A percentile compares a stretch with the other conserved stretches of the same genome.
These are phyloP conservation scores for Argyresthia goedartella DNA, from an alignment of 2,888 invertebrate genomes.

Conservation along the genomic window DNA sequence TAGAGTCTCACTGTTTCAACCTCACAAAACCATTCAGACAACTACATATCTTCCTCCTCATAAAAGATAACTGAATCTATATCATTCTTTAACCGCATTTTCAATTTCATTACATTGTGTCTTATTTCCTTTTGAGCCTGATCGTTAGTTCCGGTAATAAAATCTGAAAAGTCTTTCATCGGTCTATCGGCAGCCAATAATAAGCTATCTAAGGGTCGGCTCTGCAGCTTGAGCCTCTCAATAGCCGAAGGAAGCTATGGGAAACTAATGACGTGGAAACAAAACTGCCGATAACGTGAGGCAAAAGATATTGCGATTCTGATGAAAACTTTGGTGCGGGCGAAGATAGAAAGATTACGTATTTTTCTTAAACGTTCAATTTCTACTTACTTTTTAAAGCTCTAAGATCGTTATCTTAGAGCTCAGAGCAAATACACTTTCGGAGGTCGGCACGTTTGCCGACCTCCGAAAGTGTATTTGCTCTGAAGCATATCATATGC, in stretches of 20 bases:
- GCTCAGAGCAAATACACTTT: too few relatives aligned
- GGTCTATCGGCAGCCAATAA: constrained; percentile 22
- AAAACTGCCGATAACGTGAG: constrained; percentile 41
- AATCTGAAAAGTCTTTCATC: constrained; percentile 5
- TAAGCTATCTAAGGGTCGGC: constrained; percentile 35
- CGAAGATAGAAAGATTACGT: not conserved
- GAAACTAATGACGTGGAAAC: constrained; percentile 59
- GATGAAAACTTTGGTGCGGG: not conserved
- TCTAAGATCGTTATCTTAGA: too few relatives aligned
- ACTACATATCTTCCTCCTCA: not conserved
- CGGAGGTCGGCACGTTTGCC: too few relatives aligned
- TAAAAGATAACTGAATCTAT: not conserved
- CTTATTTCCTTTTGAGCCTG: not conserved
- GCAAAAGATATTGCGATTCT: constrained; percentile 2
- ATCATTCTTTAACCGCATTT: not conserved
- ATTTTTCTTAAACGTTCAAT: not conserved
- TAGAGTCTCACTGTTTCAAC: too few relatives aligned
- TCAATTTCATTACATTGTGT: not conserved
- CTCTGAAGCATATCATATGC: too few relatives aligned
- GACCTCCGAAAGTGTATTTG: too few relatives aligned
- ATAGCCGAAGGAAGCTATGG: constrained; percentile 49
- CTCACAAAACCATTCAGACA: too few relatives aligned
- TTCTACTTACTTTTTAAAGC: too few relatives aligned
- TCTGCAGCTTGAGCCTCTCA: constrained; percentile 35
- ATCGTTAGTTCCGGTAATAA: constrained; percentile 5